Percentiles rank a stretch among this genome's conserved stretches.
Conservation (phyloP, 2,113 vertebrate species). For the Athene cunicularia region DNA sequence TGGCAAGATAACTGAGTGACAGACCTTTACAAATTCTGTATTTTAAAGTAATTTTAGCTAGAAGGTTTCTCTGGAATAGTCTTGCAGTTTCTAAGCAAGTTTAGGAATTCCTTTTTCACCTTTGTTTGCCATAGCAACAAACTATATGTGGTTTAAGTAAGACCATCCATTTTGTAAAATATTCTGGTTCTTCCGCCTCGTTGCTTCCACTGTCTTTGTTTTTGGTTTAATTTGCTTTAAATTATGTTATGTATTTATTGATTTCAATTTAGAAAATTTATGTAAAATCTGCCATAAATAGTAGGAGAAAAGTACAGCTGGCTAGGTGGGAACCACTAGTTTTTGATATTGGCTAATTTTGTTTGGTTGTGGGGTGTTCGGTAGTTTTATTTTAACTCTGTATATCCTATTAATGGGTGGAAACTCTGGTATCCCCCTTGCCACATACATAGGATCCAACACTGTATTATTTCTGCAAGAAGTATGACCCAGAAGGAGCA, state of each 20-base stretch:
- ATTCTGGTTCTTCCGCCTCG: neutral
- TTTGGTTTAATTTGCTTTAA: neutral
- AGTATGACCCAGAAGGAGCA: neutral
- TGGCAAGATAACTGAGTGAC: neutral
- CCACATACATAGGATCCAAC: neutral
- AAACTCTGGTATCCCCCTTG: neutral
- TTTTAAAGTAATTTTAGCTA: neutral
- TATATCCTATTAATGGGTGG: neutral
- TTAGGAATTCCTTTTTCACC: neutral
- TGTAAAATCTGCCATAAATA: neutral
- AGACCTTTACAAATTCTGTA: neutral
- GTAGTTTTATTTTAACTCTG: neutral
- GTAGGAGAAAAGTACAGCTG: neutral
- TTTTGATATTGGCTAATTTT: neutral
- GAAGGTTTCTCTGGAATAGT: neutral
- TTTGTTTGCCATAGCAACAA: neutral
- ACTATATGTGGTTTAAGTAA: neutral
- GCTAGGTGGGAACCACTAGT: neutral
- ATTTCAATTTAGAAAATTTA: neutral
- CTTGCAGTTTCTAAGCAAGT: neutral
- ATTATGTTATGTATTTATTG: neutral
- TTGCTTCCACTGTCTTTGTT: neutral
- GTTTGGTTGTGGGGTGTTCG: neutral
- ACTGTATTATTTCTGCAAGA: neutral
- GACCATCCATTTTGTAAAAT: neutral